A percentile compares a stretch with the other conserved stretches of the same genome.
These are phyloP conservation scores for Tapera naevia DNA, from an alignment of 2,797 vertebrate species.

Conservation along the genomic window DNA sequence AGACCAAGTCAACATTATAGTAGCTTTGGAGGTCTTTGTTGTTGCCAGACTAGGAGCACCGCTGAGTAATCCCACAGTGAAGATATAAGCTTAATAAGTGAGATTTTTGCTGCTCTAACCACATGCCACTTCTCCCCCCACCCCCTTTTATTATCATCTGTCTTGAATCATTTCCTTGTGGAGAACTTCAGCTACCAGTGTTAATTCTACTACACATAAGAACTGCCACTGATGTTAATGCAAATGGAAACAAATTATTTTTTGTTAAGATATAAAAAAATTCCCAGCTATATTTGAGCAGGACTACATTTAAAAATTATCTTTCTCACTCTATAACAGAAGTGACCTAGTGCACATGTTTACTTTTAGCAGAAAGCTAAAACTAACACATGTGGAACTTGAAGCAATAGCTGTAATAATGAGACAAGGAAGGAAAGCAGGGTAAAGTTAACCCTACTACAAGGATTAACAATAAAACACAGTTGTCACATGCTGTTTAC, in stretches of 20 bases:
- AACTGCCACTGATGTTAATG: conserved; percentile 14
- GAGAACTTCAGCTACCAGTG: conserved; percentile 67
- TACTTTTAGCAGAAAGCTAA: conserved; percentile 59
- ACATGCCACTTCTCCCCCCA: background rate
- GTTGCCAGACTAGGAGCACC: background rate
- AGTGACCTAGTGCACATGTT: conserved; percentile 1
- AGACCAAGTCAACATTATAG: background rate
- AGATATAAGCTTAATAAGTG: background rate
- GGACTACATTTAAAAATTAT: conserved; percentile 16
- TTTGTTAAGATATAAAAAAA: conserved; percentile 55
- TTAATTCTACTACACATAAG: conserved; percentile 57
- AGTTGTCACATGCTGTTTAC: conserved; percentile 51
- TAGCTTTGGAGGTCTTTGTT: background rate
- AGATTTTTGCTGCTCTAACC: conserved; percentile 5
- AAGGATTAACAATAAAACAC: conserved; percentile 52
- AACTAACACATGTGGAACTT: conserved; percentile 51
- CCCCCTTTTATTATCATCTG: conserved; percentile 68
- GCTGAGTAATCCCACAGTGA: background rate
- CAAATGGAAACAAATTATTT: conserved; percentile 42
- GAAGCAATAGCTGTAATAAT: conserved; percentile 19
- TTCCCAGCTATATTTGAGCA: conserved; percentile 48
- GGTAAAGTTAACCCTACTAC: conserved; percentile 52
- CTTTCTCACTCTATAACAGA: conserved; percentile 49
- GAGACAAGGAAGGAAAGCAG: conserved; percentile 37
- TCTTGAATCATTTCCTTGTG: conserved; percentile 70